Evolutionary conservation across 2,888 invertebrate genomes (phyloP).

Genomic region (Tiliacea citrago): DNA sequence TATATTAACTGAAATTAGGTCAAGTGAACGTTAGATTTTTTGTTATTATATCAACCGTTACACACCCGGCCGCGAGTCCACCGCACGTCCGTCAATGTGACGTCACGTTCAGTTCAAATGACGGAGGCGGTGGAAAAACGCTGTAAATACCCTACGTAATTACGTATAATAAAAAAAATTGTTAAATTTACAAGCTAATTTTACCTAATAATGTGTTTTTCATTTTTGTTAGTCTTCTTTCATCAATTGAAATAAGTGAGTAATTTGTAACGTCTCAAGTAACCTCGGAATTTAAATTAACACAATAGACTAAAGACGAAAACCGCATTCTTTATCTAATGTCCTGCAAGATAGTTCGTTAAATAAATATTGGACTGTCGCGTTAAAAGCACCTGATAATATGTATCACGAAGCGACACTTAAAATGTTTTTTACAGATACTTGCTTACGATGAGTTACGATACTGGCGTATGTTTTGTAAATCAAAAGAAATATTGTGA

Average conservation of each 20-base stretch:
- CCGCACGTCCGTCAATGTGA: too few relatives aligned
- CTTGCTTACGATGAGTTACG: background rate
- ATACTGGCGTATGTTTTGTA: constrained; percentile 10
- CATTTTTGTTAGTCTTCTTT: background rate
- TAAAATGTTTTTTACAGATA: background rate
- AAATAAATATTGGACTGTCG: constrained; percentile 35
- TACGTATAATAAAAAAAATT: background rate
- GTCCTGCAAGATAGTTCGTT: constrained; percentile 12
- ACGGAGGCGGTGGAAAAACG: too few relatives aligned
- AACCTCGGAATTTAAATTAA: constrained; percentile 30
- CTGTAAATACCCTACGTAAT: background rate
- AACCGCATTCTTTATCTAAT: constrained; percentile 26
- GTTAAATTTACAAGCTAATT: background rate
- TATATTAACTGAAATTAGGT: too few relatives aligned
- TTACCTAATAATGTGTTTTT: background rate
- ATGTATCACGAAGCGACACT: constrained; percentile 2
- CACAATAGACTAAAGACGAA: constrained; percentile 1
- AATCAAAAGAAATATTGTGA: constrained; percentile 8
- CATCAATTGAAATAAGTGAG: background rate
- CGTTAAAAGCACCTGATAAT: constrained; percentile 21
- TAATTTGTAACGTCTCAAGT: background rate
- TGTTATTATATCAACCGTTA: too few relatives aligned
- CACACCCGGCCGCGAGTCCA: too few relatives aligned
- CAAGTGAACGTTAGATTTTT: too few relatives aligned
- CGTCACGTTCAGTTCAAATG: too few relatives aligned